These are phyloP conservation scores for Aix galericulata DNA, from an alignment of 2,113 vertebrate genomes.

Conservation along the genomic window DNA sequence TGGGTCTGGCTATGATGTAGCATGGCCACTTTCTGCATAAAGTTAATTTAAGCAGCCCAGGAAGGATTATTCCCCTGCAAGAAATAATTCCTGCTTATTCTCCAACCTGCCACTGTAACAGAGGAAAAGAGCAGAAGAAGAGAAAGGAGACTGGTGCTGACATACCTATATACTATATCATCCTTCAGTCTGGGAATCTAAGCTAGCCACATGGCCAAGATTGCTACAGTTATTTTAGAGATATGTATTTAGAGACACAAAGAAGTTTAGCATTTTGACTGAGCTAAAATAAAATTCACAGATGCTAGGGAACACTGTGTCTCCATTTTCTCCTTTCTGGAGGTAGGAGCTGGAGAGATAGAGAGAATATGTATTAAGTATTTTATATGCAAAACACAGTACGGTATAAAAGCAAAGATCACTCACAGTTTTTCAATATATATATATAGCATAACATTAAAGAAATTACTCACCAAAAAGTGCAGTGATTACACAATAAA, in stretches of 20 bases:
- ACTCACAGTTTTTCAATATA: conserved; percentile 58
- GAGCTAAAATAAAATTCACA: background rate
- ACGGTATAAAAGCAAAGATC: conserved; percentile 46
- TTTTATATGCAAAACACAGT: conserved; percentile 52
- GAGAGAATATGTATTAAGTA: conserved; percentile 34
- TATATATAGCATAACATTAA: conserved; percentile 69
- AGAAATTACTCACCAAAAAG: conserved; percentile 68
- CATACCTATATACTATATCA: background rate
- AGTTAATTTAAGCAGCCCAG: conserved; percentile 52
- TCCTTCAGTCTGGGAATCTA: background rate
- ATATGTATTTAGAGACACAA: background rate
- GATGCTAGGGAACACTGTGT: background rate
- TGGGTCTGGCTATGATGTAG: background rate
- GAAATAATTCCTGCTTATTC: conserved; percentile 50
- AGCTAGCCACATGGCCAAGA: background rate
- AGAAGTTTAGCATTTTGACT: background rate
- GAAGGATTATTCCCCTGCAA: conserved; percentile 38
- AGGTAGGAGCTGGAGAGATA: background rate
- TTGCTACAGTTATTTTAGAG: conserved; percentile 2
- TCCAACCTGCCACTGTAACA: background rate
- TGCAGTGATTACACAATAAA: conserved; percentile 59
- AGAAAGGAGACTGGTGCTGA: background rate
- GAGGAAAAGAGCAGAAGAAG: background rate
- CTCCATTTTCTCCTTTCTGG: background rate
- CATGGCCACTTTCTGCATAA: conserved; percentile 36